Evolutionary conservation across 2,888 invertebrate species (phyloP).

Genomic region (Platerodrilus igneus): DNA sequence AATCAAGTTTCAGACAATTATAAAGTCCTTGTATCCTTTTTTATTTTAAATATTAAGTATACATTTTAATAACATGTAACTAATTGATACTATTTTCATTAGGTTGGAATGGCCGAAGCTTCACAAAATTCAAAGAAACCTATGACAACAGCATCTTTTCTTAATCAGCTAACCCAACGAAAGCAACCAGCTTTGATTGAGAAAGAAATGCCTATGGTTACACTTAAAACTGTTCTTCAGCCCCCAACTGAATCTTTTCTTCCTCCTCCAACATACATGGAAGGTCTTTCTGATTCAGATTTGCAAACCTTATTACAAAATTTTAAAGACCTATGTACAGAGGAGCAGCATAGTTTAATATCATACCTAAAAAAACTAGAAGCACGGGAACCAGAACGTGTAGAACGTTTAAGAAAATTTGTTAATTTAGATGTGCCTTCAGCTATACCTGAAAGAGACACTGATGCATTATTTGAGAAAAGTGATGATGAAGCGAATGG

Average conservation of each 20-base stretch:
- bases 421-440: constrained; percentile 56
- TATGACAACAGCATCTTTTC: constrained; percentile 51
- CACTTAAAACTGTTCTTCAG: constrained; percentile 20
- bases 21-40: too few species aligned
- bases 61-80: too few species aligned
- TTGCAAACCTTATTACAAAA: constrained; percentile 75
- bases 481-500: constrained; percentile 14
- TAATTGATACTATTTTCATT: too few species aligned
- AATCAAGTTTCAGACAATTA: neutral
- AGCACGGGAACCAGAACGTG: constrained; percentile 69
- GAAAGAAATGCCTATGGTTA: constrained; percentile 11
- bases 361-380: constrained; percentile 78
- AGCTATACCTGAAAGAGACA: constrained; percentile 15
- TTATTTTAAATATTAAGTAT: too few species aligned
- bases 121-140: constrained; percentile 52
- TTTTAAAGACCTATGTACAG: constrained; percentile 72
- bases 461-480: constrained; percentile 5
- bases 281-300: constrained; percentile 74
- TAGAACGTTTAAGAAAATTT: constrained; percentile 70
- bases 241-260: constrained; percentile 14
- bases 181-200: constrained; percentile 9
- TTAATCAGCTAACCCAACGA: constrained; percentile 41
- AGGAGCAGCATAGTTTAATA: constrained; percentile 79
- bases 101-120: constrained; percentile 63
- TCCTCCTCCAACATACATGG: constrained; percentile 50